Conservation (phyloP, 2,888 invertebrate species). For the Octonoba sinensis region DNA sequence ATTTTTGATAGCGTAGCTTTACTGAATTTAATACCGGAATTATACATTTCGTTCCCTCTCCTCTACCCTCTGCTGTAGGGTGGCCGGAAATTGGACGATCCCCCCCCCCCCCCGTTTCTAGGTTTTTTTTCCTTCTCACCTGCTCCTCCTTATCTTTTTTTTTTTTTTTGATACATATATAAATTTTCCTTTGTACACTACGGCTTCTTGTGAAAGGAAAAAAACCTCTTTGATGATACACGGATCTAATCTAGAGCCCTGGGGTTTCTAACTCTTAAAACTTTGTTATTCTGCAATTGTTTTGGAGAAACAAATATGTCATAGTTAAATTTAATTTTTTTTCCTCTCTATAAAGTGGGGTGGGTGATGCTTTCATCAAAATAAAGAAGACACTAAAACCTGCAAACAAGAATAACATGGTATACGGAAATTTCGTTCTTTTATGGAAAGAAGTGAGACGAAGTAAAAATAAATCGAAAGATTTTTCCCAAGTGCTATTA, state of each 20-base stretch:
- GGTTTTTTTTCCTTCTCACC: neutral
- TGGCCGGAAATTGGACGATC: slow-evolving; percentile 31
- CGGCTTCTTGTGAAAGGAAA: too few species aligned
- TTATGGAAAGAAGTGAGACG: too few species aligned
- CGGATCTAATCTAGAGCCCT: neutral
- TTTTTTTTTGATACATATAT: neutral
- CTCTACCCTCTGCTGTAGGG: slow-evolving; percentile 10
- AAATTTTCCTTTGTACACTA: too few species aligned
- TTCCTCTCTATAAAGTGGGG: too few species aligned
- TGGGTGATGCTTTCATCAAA: too few species aligned
- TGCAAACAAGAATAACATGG: too few species aligned
- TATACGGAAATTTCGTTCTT: too few species aligned
- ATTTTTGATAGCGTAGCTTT: slow-evolving; percentile 33
- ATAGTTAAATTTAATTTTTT: too few species aligned
- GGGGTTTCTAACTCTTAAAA: neutral
- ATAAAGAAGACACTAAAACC: too few species aligned
- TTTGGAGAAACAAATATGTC: neutral
- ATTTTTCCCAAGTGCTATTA: too few species aligned
- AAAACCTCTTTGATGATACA: neutral
- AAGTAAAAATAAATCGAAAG: too few species aligned
- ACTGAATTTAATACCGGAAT: slow-evolving; percentile 54
- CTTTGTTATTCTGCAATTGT: slow-evolving; percentile 1
- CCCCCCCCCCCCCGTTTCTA: neutral
- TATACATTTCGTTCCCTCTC: slow-evolving; percentile 33
- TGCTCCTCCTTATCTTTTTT: neutral